Evolutionary conservation across 2,888 invertebrate genomes (phyloP).

Genomic region (Ditula angustiorana): DNA sequence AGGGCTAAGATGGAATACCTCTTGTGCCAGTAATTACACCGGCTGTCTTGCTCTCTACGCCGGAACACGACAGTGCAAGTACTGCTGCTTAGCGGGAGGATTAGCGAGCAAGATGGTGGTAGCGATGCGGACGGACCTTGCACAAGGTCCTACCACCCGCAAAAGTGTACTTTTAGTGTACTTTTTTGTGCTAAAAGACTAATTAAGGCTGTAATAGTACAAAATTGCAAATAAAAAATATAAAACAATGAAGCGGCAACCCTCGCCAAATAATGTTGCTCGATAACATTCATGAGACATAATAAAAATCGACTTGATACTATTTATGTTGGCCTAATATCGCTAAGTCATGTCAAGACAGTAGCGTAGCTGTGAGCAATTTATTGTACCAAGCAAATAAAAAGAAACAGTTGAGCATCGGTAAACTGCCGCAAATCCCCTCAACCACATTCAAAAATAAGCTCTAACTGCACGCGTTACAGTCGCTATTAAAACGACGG

Average conservation of each 20-base stretch:
- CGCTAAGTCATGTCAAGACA: constrained; percentile 66
- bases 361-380: constrained; percentile 69
- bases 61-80: too few species aligned
- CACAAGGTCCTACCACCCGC: too few species aligned
- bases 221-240: not conserved
- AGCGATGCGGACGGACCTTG: too few species aligned
- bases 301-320: constrained; percentile 64
- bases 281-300: constrained; percentile 59
- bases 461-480: not conserved
- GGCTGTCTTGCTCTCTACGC: too few species aligned
- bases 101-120: too few species aligned
- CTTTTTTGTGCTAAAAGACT: too few species aligned
- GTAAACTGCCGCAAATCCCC: not conserved
- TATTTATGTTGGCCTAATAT: constrained; percentile 66
- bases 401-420: constrained; percentile 58
- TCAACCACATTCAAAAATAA: not conserved
- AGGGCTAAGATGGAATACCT: too few species aligned
- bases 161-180: too few species aligned
- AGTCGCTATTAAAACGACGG: constrained; percentile 24
- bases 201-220: too few species aligned
- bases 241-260: not conserved
- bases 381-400: constrained; percentile 78
- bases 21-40: too few species aligned
- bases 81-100: too few species aligned
- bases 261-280: constrained; percentile 6